Percentiles rank a stretch among this genome's conserved stretches.
Conservation (phyloP, 2,113 vertebrate species). For the Odontophorus gujanensis region DNA sequence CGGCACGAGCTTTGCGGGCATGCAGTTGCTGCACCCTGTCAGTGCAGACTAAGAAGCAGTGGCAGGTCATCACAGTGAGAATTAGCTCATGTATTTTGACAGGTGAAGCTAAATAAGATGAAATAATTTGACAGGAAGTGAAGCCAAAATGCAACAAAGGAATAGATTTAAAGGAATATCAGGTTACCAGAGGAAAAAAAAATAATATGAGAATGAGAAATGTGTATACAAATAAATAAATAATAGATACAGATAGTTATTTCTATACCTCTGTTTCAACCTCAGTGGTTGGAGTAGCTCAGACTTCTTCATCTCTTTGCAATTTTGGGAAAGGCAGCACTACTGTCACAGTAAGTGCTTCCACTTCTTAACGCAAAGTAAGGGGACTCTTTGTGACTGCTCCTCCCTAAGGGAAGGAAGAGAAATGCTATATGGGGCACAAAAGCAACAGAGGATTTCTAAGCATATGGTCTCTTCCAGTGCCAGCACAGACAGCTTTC, state of each 20-base stretch:
- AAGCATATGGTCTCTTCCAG: constrained; percentile 6
- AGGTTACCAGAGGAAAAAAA: neutral
- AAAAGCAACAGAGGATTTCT: constrained; percentile 46
- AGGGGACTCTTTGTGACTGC: constrained; percentile 35
- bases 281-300: neutral
- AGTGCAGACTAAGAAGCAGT: constrained; percentile 20
- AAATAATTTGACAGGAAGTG: constrained; percentile 53
- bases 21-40: constrained; percentile 27
- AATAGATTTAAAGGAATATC: neutral
- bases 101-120: constrained; percentile 57
- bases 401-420: constrained; percentile 32
- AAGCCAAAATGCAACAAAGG: constrained; percentile 42
- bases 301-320: neutral
- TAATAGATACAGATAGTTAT: neutral
- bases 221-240: neutral
- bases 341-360: neutral
- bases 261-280: neutral
- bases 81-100: constrained; percentile 66
- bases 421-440: constrained; percentile 29
- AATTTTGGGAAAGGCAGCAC: neutral
- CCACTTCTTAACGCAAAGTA: neutral
- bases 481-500: constrained; percentile 10
- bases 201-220: neutral
- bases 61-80: constrained; percentile 53
- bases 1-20: constrained; percentile 1